Percentiles rank a stretch among this genome's conserved stretches.
These are phyloP conservation scores for Drosophila macrospina DNA, from an alignment of 2,888 invertebrate genomes.

Conservation along the genomic window DNA sequence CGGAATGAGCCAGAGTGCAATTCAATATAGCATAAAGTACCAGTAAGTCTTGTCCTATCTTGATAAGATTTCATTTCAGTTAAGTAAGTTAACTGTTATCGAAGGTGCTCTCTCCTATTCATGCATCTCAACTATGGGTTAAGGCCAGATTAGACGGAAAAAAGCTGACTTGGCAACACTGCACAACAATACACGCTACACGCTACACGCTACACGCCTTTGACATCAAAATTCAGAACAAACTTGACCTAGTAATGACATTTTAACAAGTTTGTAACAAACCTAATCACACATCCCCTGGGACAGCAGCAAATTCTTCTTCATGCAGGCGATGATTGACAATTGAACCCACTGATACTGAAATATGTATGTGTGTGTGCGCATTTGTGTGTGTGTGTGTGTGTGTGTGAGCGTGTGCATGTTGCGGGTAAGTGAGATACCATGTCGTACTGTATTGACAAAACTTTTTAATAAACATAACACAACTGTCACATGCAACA, in stretches of 20 bases:
- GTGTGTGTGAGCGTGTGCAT: not conserved
- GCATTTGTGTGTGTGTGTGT: not conserved
- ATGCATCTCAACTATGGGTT: not conserved
- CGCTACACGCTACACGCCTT: not conserved
- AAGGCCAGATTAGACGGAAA: not conserved
- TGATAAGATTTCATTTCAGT: not conserved
- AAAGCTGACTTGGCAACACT: slow-evolving; percentile 4
- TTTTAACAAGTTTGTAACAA: slow-evolving; percentile 69
- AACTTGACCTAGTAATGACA: slow-evolving; percentile 62
- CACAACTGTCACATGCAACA: slow-evolving; percentile 77
- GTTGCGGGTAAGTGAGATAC: slow-evolving; percentile 34
- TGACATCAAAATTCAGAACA: slow-evolving; percentile 25
- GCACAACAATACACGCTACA: not conserved
- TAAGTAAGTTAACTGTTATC: not conserved
- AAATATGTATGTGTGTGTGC: not conserved
- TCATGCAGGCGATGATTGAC: slow-evolving; percentile 45
- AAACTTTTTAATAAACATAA: slow-evolving; percentile 76
- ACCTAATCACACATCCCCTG: slow-evolving; percentile 44
- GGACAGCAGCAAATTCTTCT: slow-evolving; percentile 16
- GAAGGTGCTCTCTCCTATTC: not conserved
- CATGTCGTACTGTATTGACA: slow-evolving; percentile 54
- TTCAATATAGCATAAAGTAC: not conserved
- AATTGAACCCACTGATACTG: slow-evolving; percentile 6
- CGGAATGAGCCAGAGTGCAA: not conserved
- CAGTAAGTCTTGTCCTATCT: no score